phyloP scores from a whole-genome alignment of 2,888 invertebrate genomes.

The Pollenia amentaria region DNA sequence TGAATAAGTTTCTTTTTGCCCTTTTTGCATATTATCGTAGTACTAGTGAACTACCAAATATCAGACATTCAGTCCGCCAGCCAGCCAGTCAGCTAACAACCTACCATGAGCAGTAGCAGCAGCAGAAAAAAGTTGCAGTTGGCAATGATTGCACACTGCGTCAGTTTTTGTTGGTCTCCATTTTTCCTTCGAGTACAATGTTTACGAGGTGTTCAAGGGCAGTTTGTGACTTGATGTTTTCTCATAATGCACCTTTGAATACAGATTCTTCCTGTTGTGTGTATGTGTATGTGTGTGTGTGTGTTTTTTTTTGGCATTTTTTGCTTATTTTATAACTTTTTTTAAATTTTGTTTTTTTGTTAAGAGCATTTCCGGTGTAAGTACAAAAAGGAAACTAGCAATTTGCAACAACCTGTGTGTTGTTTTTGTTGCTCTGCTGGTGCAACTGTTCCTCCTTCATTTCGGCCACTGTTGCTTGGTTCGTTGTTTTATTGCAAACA shows the following conservation, averaged over 20 bases:
- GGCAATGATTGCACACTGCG: constrained; percentile 71
- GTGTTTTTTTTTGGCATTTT: constrained; percentile 25
- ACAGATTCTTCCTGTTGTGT: constrained; percentile 42
- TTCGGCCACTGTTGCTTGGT: constrained; percentile 4
- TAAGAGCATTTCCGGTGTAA: constrained; percentile 60
- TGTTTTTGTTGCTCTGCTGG: constrained; percentile 31
- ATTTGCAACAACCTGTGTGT: constrained; percentile 71
- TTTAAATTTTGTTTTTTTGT: constrained; percentile 36
- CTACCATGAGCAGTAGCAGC: constrained; percentile 12
- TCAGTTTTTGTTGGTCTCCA: constrained; percentile 70
- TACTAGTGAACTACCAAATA: constrained; percentile 54
- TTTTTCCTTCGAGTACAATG: constrained; percentile 40
- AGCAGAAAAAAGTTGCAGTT: constrained; percentile 55
- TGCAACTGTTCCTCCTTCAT: constrained; percentile 25
- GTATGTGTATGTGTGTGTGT: constrained; percentile 1
- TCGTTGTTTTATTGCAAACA: constrained; percentile 17
- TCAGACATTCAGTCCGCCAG: constrained; percentile 18
- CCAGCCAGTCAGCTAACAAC: constrained; percentile 20
- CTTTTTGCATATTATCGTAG: constrained; percentile 43
- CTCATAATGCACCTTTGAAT: constrained; percentile 67
- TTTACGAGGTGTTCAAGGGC: constrained; percentile 74
- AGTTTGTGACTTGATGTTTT: constrained; percentile 67
- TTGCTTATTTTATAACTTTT: neutral
- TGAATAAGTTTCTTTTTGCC: neutral
- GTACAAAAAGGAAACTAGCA: constrained; percentile 68